Percentiles rank a stretch among this genome's conserved stretches.
These are phyloP conservation scores for Xylocopa sonorina DNA, from an alignment of 1,140 invertebrate species.

Conservation along the genomic window DNA sequence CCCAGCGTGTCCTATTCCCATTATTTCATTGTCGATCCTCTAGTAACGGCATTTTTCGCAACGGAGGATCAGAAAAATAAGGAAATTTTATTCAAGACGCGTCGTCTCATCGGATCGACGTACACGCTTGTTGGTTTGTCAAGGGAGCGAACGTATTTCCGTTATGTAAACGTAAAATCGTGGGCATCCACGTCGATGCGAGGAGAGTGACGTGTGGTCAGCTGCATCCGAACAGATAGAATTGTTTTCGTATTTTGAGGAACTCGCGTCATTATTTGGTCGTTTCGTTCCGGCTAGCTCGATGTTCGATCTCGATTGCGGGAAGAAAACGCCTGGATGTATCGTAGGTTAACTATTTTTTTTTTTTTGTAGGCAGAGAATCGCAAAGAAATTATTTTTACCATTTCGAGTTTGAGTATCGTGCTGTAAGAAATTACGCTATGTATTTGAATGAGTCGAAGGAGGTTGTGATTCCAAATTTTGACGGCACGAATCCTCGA, in stretches of 20 bases:
- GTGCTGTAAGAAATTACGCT: background rate
- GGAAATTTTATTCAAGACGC: too few species aligned
- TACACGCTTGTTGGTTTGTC: background rate
- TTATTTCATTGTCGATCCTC: background rate
- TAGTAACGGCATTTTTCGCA: background rate
- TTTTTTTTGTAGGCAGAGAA: too few species aligned
- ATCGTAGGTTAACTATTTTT: too few species aligned
- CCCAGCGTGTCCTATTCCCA: background rate
- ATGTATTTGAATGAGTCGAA: background rate
- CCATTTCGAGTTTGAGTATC: too few species aligned
- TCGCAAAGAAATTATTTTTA: too few species aligned
- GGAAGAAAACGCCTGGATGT: too few species aligned
- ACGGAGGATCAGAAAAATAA: background rate
- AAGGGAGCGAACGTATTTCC: background rate
- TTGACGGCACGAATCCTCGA: background rate
- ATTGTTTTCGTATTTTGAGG: conserved; percentile 35
- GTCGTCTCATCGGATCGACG: background rate
- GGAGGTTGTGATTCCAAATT: background rate
- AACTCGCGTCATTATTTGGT: conserved; percentile 13
- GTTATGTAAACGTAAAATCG: conserved; percentile 14
- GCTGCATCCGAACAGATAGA: conserved; percentile 30
- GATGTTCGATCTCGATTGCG: background rate
- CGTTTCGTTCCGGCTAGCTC: background rate
- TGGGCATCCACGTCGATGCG: background rate
- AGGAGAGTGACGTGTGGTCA: background rate